A percentile compares a stretch with the other conserved stretches of the same genome.
Evolutionary conservation across 2,888 invertebrate species (phyloP).

Genomic region (Fragum whitleyi): DNA sequence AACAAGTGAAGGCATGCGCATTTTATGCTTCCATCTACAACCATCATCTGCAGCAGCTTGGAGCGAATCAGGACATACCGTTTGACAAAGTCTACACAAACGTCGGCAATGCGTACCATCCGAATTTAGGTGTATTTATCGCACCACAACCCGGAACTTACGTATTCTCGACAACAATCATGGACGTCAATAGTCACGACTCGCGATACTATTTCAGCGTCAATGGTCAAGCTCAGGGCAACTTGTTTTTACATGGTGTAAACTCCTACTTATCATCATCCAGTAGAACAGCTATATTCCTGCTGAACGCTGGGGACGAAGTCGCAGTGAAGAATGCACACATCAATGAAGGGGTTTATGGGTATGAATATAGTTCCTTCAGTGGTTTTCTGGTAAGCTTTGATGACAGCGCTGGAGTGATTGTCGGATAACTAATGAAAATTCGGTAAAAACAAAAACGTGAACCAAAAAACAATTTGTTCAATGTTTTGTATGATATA

Average conservation of each 20-base stretch:
- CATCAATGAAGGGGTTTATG: conserved; percentile 17
- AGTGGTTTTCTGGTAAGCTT: conserved; percentile 20
- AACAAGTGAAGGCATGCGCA: neutral
- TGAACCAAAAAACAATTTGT: neutral
- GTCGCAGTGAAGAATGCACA: conserved; percentile 6
- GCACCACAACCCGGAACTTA: conserved; percentile 13
- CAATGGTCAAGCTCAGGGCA: neutral
- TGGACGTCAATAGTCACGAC: conserved; percentile 18
- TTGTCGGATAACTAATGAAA: conserved; percentile 1
- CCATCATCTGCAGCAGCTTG: conserved; percentile 18
- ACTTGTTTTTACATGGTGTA: conserved; percentile 9
- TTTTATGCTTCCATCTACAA: conserved; percentile 19
- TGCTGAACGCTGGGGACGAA: neutral
- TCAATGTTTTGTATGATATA: neutral
- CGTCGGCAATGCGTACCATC: conserved; percentile 18
- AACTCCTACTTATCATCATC: neutral
- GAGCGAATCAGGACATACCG: conserved; percentile 17
- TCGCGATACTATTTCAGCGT: conserved; percentile 15
- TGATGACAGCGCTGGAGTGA: conserved; percentile 19
- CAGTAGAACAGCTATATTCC: neutral
- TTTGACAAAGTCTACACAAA: conserved; percentile 21
- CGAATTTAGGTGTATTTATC: conserved; percentile 12
- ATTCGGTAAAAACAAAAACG: neutral
- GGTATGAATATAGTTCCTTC: conserved; percentile 19
- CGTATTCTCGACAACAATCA: conserved; percentile 12